Conservation (phyloP, 1,140 invertebrate genomes). For the Pomacea maculata region DNA sequence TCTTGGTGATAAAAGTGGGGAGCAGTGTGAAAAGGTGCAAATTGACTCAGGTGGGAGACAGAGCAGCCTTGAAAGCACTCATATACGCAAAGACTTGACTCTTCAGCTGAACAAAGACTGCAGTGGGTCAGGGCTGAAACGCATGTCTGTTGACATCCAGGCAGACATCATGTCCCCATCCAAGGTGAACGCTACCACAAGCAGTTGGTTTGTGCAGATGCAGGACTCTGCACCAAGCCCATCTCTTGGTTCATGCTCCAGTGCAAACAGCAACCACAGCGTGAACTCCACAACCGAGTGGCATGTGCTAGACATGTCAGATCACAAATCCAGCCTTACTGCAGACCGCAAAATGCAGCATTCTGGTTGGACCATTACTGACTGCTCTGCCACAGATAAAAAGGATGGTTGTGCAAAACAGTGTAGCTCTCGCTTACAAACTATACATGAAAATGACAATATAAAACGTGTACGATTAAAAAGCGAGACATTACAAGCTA, state of each 20-base stretch:
- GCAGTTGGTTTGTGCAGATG: conserved; percentile 56
- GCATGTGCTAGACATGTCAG: conserved; percentile 49
- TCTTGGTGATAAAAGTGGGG: conserved; percentile 21
- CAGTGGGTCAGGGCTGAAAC: conserved; percentile 13
- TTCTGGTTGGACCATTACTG: conserved; percentile 34
- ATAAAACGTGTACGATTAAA: background rate
- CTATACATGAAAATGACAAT: background rate
- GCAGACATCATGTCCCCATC: conserved; percentile 29
- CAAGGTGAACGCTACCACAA: conserved; percentile 52
- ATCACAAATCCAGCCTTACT: conserved; percentile 13
- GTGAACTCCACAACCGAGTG: conserved; percentile 64
- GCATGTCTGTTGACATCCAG: conserved; percentile 26
- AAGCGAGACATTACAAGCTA: background rate
- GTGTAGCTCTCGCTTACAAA: background rate
- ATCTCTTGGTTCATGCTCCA: conserved; percentile 54
- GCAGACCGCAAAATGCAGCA: conserved; percentile 13
- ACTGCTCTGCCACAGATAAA: conserved; percentile 3
- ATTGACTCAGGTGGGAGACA: background rate
- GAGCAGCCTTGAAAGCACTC: conserved; percentile 19
- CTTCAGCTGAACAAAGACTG: conserved; percentile 13
- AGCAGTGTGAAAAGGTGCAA: conserved; percentile 15
- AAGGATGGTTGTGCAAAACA: background rate
- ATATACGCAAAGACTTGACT: background rate
- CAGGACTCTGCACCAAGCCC: conserved; percentile 54
- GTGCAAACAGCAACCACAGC: conserved; percentile 46